phyloP scores from a whole-genome alignment of 1,140 invertebrate species.

The Formica exsecta region DNA sequence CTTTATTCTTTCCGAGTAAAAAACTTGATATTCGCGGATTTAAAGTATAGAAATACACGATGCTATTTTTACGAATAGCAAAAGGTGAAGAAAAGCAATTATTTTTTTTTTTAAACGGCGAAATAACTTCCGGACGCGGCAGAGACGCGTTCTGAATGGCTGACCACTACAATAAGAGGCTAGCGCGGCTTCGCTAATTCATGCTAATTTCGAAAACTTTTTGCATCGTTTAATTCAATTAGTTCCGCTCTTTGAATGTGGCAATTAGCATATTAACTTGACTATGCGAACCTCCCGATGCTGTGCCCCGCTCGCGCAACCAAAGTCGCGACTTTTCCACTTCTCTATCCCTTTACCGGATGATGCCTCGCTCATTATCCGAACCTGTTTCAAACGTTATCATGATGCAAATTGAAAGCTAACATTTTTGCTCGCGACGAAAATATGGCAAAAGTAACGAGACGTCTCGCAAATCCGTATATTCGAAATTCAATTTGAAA shows the following conservation, averaged over 20 bases:
- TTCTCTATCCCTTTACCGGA: neutral
- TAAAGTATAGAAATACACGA: neutral
- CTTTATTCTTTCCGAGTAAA: no score
- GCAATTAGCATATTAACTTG: constrained; percentile 79
- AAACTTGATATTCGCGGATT: neutral
- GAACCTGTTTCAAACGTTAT: constrained; percentile 19
- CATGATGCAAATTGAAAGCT: constrained; percentile 37
- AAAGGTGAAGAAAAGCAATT: neutral
- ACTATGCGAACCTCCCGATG: constrained; percentile 31
- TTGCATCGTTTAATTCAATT: constrained; percentile 79
- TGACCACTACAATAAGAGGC: constrained; percentile 22
- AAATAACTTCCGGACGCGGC: neutral
- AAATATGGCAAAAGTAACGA: constrained; percentile 21
- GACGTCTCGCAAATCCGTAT: constrained; percentile 1
- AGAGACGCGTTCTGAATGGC: constrained; percentile 36
- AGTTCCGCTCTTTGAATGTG: constrained; percentile 74
- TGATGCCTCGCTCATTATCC: constrained; percentile 14
- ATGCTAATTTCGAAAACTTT: constrained; percentile 79
- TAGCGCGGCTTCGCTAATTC: constrained; percentile 72
- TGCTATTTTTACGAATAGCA: neutral
- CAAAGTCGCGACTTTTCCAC: constrained; percentile 22
- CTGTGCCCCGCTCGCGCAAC: neutral
- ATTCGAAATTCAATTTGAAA: constrained; percentile 30
- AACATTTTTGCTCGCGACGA: constrained; percentile 26
- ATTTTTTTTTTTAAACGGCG: constrained; percentile 29